These are phyloP conservation scores for Falco columbarius DNA, from an alignment of 2,797 vertebrate genomes.

Conservation along the genomic window DNA sequence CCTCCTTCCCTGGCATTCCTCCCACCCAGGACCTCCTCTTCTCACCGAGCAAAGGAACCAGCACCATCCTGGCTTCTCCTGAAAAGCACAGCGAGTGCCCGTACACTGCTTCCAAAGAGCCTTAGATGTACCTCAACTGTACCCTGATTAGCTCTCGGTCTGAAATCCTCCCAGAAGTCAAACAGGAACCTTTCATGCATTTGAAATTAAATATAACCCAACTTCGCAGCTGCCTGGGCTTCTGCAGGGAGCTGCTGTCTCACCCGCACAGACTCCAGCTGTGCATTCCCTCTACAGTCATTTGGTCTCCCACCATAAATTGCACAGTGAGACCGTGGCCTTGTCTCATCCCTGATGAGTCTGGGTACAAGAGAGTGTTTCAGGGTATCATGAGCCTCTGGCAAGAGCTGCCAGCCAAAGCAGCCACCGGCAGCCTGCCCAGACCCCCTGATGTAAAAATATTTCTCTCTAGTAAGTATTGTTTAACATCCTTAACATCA, in stretches of 20 bases:
- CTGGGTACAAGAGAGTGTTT: neutral
- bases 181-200: neutral
- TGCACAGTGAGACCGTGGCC: neutral
- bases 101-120: neutral
- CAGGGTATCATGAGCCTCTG: neutral
- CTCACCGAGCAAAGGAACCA: neutral
- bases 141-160: neutral
- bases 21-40: neutral
- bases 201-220: neutral
- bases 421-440: neutral
- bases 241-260: neutral
- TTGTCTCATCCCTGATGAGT: neutral
- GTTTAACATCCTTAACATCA: neutral
- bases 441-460: neutral
- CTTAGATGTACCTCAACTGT: neutral
- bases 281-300: neutral
- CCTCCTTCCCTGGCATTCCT: neutral
- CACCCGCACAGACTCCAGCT: rapidly evolving
- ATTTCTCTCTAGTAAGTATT: neutral
- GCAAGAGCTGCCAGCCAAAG: neutral
- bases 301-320: neutral
- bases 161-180: neutral
- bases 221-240: neutral
- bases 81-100: neutral
- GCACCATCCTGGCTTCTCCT: neutral